Percentiles rank a stretch among this genome's conserved stretches.
Conservation (phyloP, 2,888 invertebrate genomes). For the Pecten maximus region DNA sequence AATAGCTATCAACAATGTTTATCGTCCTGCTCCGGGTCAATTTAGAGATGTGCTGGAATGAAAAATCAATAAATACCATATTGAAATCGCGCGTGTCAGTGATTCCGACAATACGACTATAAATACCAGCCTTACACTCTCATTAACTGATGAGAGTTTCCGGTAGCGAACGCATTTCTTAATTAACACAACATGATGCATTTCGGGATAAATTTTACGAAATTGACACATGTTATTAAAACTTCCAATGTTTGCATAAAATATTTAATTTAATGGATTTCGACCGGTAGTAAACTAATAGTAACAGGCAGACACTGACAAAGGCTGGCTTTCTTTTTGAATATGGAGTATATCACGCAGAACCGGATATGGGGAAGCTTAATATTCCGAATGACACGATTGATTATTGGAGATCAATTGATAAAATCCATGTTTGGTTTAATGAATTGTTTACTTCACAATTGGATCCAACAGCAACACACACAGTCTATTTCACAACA, state of each 20-base stretch:
- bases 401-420: not conserved
- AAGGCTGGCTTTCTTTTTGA: not conserved
- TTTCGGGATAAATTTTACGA: not conserved
- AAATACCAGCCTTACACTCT: not conserved
- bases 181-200: constrained; percentile 22
- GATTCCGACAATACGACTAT: not conserved
- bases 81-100: not conserved
- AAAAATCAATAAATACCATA: constrained; percentile 12
- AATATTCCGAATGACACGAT: not conserved
- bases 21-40: not conserved
- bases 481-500: no score
- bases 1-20: not conserved
- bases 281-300: not conserved
- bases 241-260: not conserved
- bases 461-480: no score
- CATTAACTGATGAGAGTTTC: not conserved
- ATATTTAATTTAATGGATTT: not conserved
- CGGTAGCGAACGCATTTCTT: not conserved
- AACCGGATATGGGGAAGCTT: not conserved
- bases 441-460: no score
- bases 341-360: not conserved
- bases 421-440: no score
- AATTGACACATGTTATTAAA: not conserved
- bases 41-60: constrained; percentile 5
- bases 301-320: not conserved